These are phyloP conservation scores for Peromyscus attwateri DNA, from an alignment of 2,797 vertebrate genomes.

Conservation along the genomic window DNA sequence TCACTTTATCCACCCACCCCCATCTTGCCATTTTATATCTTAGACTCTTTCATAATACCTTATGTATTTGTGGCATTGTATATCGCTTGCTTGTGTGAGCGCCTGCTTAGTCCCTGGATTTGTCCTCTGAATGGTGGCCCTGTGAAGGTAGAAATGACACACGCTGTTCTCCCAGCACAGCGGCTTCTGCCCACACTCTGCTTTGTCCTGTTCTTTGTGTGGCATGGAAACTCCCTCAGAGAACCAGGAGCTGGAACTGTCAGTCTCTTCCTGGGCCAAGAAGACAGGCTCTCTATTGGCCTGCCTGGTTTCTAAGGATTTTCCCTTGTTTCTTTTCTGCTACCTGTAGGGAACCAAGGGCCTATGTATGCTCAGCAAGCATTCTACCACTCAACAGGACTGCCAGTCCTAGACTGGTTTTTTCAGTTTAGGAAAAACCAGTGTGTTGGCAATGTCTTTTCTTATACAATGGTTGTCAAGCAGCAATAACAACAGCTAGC, in stretches of 20 bases:
- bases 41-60: not conserved
- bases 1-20: not conserved
- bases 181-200: not conserved
- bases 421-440: not conserved
- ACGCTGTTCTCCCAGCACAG: not conserved
- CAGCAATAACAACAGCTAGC: not conserved
- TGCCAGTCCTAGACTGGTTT: not conserved
- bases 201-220: not conserved
- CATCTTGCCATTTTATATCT: not conserved
- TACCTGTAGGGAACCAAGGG: no score
- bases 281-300: not conserved
- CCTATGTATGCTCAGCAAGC: not conserved
- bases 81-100: not conserved
- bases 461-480: not conserved
- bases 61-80: not conserved
- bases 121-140: not conserved
- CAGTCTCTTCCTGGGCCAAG: not conserved
- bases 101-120: not conserved
- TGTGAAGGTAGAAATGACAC: not conserved
- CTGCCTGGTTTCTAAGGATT: not conserved
- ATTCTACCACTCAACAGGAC: not conserved
- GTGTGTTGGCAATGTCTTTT: not conserved
- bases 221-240: not conserved
- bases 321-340: not conserved
- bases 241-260: not conserved